Conservation (phyloP, 2,113 vertebrate genomes). For the Pluvianellus socialis region DNA sequence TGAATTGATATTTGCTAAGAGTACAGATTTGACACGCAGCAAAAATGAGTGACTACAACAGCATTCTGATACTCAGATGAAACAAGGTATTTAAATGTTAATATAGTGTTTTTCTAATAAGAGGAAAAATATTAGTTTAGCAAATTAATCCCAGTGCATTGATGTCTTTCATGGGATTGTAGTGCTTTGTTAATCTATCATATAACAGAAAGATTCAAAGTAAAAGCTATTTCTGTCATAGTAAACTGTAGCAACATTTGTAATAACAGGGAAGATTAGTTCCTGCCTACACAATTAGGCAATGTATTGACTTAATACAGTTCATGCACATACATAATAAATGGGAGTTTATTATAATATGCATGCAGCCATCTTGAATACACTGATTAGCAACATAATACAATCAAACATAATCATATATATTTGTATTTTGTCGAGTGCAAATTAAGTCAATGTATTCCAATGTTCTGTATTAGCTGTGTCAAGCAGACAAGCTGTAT, state of each 20-base stretch:
- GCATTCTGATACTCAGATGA: neutral
- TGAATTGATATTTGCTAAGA: neutral
- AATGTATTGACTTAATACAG: neutral
- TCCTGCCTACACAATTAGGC: neutral
- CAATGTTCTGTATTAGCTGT: neutral
- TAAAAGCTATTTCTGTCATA: neutral
- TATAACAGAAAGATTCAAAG: neutral
- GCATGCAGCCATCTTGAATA: neutral
- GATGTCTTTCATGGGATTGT: neutral
- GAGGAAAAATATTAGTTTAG: neutral
- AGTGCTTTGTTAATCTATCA: neutral
- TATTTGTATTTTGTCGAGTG: neutral
- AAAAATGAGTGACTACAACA: neutral
- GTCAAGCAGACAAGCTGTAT: neutral
- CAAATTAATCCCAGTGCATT: neutral
- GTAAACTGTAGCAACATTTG: neutral
- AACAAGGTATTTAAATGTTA: conserved; percentile 25
- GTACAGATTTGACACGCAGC: neutral
- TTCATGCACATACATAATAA: neutral
- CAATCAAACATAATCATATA: neutral
- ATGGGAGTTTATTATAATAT: neutral
- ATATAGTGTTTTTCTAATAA: neutral
- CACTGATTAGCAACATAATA: neutral
- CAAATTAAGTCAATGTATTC: neutral
- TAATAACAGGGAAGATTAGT: conserved; percentile 6